Evolutionary conservation across 2,888 invertebrate species (phyloP).

Genomic region (Diarsia brunnea): DNA sequence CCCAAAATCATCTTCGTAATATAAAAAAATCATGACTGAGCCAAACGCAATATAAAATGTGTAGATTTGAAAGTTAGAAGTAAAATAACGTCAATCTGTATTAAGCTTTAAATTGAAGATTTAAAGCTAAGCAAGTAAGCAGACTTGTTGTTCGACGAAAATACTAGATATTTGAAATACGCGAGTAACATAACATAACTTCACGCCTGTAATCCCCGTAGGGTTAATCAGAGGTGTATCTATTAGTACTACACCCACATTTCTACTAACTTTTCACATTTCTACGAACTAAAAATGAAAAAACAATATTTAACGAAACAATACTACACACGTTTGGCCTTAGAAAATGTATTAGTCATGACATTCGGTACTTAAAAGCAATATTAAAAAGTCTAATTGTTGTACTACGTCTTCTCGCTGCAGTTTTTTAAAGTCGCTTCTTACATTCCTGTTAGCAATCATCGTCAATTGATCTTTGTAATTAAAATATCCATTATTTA

Average conservation of each 20-base stretch:
- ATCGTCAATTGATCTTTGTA: constrained; percentile 43
- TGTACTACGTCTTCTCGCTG: constrained; percentile 3
- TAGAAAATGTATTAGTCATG: neutral
- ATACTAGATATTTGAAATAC: too few species aligned
- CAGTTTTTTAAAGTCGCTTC: constrained; percentile 25
- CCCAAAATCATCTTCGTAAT: neutral
- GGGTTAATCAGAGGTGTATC: too few species aligned
- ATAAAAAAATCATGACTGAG: neutral
- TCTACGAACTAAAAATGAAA: too few species aligned
- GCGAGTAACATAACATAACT: too few species aligned
- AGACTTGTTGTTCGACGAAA: neutral
- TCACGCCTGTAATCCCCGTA: too few species aligned
- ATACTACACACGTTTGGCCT: neutral
- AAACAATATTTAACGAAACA: constrained; percentile 22
- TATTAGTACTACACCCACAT: too few species aligned
- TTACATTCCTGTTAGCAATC: constrained; percentile 27
- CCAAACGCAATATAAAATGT: constrained; percentile 1
- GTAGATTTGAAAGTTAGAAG: constrained; percentile 1
- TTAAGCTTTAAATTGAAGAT: constrained; percentile 8
- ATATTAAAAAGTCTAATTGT: constrained; percentile 6
- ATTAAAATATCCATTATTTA: neutral
- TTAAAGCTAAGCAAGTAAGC: constrained; percentile 3
- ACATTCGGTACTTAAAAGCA: neutral
- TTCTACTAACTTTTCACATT: too few species aligned
- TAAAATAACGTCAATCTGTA: neutral